Base-by-base conservation (phyloP, 2,888 invertebrate genomes). In the Ectemnius continuus region DNA sequence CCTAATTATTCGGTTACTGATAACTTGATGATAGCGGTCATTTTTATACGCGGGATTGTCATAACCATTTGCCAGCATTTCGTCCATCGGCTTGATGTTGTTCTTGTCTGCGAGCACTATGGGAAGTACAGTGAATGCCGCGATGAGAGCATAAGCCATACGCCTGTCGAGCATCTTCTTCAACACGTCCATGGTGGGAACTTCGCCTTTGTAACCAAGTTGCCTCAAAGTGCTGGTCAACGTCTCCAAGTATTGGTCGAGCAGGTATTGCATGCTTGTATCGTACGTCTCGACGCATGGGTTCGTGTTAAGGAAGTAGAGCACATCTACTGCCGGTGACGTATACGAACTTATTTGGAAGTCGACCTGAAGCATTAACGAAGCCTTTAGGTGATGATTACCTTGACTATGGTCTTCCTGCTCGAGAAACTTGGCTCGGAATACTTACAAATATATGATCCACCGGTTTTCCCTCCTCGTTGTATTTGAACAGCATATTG, bases 251-350 rank as follows among this genome's bases (percentile, higher is more conserved):
- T 91, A 91, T 45, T 88, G 88, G 0, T 80, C 70, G 1, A 89
- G 52, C 2, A 91, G 58, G 0, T 20, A 1, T 0, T 85, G 80
- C 8, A 18, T 81, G 28, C 84, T 70, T 13, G 83, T 70, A 0
- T 79, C 20, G 11, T 75, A 68, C 3, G 87, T 79, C 0, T 86
- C 83, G 18, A 77, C 75, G 13, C 73, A 67, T 4, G 83, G 67
- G 61, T 91, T 92, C 0, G 91, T 92, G n/a, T 89, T 88, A 23
- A 91, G 82, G 75, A 92, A 92, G 77, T 92, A 92, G 62, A 87
- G 91, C 16, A 92, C 77, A 84, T 92, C 92, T 23, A 91, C 73
- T 0, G 90, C 91, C 11, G 92, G 92, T 52, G 91, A 90, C 4
- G 88, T 82, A 75, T 91, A 92, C 46, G 86, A 68, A 62, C 89